phyloP scores from a whole-genome alignment of 2,797 vertebrate genomes.

The Strix occidentalis region DNA sequence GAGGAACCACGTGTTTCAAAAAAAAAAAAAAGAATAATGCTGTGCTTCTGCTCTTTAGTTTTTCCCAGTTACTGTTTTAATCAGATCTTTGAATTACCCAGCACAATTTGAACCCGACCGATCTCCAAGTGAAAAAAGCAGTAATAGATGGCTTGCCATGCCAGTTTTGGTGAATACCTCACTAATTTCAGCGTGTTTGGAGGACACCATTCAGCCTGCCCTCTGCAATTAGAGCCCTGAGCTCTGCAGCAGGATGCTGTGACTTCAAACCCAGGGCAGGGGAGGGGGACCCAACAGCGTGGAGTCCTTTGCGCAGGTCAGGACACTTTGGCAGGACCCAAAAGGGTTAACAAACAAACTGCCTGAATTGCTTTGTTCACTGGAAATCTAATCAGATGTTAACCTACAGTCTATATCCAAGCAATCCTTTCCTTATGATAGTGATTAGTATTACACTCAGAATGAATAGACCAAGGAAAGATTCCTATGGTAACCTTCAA shows the following conservation, averaged over 20 bases:
- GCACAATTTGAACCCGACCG: background rate
- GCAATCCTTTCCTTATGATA: constrained; percentile 96
- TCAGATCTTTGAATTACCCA: background rate
- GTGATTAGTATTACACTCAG: constrained; percentile 86
- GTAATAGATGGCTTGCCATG: background rate
- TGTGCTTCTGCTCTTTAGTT: background rate
- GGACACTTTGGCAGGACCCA: constrained; percentile 58
- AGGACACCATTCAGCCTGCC: background rate
- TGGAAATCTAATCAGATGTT: constrained; percentile 75
- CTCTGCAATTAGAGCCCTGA: background rate
- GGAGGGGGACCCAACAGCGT: background rate
- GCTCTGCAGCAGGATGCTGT: background rate
- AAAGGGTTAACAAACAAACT: constrained; percentile 78
- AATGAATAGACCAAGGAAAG: constrained; percentile 82
- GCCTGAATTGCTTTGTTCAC: constrained; percentile 71
- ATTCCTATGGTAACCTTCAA: constrained; percentile 86
- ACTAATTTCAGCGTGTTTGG: background rate
- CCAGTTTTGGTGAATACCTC: background rate
- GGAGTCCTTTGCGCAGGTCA: background rate
- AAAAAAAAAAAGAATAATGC: background rate
- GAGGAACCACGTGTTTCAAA: background rate
- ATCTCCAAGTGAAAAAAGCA: background rate
- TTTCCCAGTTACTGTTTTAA: background rate
- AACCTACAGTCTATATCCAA: constrained; percentile 82
- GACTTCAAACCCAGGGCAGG: background rate